Evolutionary conservation across 2,888 invertebrate genomes (phyloP), one percentile per base, ranked within the genome.

Genomic region (Oxytorus armatus): DNA sequence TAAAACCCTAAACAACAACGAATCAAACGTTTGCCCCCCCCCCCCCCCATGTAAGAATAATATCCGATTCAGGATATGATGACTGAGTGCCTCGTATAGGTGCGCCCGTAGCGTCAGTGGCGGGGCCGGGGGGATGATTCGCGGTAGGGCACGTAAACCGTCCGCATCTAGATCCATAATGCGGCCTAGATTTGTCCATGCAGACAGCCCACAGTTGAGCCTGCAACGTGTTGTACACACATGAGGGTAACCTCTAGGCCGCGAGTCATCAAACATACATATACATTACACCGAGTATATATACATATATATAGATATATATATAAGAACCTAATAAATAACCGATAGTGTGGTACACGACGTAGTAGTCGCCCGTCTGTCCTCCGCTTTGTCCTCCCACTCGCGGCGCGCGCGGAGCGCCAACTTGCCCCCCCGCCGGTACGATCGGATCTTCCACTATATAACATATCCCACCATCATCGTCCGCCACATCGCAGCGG

Each of bases 121-220:
- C n/a, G n/a, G n/a, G n/a, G n/a, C n/a, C n/a, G n/a, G n/a, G n/a
- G n/a, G n/a, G n/a, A n/a, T n/a, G n/a, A n/a, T n/a, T n/a, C n/a
- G n/a, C n/a, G n/a, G n/a, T 29, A 29, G 29, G 29, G 5, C 29
- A 29, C 29, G 29, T 29, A 5, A 29, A 29, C 29, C 84, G 85
- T 86, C 84, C 83, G 86, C 87, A 85, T 84, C 85, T 86, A 84
- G 86, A 88, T 87, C 87, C 85, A 88, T 87, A 88, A 86, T 85
- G 86, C 84, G 88, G 86, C 88, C 88, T 86, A 87, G 85, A 88
- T 88, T 86, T 85, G 73, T 78, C 84, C 79, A 73, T 73, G 73
- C 39, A 61, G 66, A 44, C 66, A 73, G 42, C 7, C 29, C 25
- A 55, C 36, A 47, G 55, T 23, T 66, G 53, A 61, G 55, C 70